Percentiles rank a stretch among this genome's conserved stretches.
Evolutionary conservation across 2,797 vertebrate genomes (phyloP).

Genomic region (Melanotaenia pygmaea): DNA sequence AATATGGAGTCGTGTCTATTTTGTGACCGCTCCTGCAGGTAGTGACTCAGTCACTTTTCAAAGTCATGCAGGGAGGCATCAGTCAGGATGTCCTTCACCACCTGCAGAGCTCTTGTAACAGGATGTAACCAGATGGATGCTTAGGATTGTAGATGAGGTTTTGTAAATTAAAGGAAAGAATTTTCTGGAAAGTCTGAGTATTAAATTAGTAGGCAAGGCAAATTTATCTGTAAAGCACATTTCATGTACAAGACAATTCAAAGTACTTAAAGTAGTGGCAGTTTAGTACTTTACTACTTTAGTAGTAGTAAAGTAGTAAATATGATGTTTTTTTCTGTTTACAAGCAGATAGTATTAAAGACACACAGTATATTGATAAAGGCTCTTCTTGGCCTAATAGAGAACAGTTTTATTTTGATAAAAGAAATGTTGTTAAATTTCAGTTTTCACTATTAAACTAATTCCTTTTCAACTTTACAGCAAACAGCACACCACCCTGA

Average conservation of each 20-base stretch:
- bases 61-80: slow-evolving; percentile 43
- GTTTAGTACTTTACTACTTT: too few relatives aligned
- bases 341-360: neutral
- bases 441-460: neutral
- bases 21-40: slow-evolving; percentile 37
- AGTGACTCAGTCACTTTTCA: slow-evolving; percentile 58
- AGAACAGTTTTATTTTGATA: slow-evolving; percentile 2
- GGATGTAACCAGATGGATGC: slow-evolving; percentile 18
- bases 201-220: too few relatives aligned
- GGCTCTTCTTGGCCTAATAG: neutral
- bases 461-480: slow-evolving; percentile 72
- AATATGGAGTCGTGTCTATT: slow-evolving; percentile 48
- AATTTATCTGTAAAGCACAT: too few relatives aligned
- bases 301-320: neutral
- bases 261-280: too few relatives aligned
- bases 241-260: too few relatives aligned
- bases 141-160: neutral
- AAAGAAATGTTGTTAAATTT: neutral
- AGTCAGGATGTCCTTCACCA: slow-evolving; percentile 49
- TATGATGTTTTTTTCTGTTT: neutral
- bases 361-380: neutral
- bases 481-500: slow-evolving; percentile 94
- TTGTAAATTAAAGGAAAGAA: slow-evolving; percentile 21
- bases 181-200: neutral
- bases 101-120: slow-evolving; percentile 16